Conservation (phyloP, 2,797 vertebrate species). For the Sebastes goodei region DNA sequence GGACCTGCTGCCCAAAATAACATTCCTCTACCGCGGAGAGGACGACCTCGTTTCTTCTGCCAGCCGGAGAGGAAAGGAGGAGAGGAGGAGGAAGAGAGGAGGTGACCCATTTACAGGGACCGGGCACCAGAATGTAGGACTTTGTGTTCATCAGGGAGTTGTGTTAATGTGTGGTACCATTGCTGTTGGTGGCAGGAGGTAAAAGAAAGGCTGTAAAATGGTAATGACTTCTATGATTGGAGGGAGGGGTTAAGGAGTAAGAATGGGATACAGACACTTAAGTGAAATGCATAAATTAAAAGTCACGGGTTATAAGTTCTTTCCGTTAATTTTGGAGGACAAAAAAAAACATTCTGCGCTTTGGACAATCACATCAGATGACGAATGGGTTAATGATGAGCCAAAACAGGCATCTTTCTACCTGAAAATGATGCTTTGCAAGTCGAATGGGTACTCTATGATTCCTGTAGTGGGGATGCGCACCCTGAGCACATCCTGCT, state of each 20-base stretch:
- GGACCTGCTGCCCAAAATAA: constrained; percentile 87
- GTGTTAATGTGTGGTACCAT: constrained; percentile 36
- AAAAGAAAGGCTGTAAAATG: constrained; percentile 14
- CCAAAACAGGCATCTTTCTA: constrained; percentile 67
- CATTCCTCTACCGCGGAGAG: constrained; percentile 80
- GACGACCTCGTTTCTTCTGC: constrained; percentile 86
- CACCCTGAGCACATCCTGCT: constrained; percentile 89
- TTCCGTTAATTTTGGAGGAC: constrained; percentile 4
- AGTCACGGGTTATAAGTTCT: background rate
- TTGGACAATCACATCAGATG: constrained; percentile 37
- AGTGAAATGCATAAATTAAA: background rate
- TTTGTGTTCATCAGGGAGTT: constrained; percentile 50
- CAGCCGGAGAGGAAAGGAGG: constrained; percentile 74
- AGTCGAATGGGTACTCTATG: constrained; percentile 90
- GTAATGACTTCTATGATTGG: background rate
- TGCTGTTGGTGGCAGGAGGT: constrained; percentile 34
- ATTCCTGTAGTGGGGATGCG: constrained; percentile 89
- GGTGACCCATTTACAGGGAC: constrained; percentile 79
- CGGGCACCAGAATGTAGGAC: constrained; percentile 75
- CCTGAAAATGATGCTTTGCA: constrained; percentile 92
- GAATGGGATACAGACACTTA: constrained; percentile 9
- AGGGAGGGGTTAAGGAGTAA: background rate
- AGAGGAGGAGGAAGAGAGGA: constrained; percentile 69
- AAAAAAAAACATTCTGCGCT: background rate
- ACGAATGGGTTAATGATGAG: constrained; percentile 36